Evolutionary conservation across 2,888 invertebrate genomes (phyloP), one percentile per base, ranked within the genome.

Genomic region (Epinotia nisella): DNA sequence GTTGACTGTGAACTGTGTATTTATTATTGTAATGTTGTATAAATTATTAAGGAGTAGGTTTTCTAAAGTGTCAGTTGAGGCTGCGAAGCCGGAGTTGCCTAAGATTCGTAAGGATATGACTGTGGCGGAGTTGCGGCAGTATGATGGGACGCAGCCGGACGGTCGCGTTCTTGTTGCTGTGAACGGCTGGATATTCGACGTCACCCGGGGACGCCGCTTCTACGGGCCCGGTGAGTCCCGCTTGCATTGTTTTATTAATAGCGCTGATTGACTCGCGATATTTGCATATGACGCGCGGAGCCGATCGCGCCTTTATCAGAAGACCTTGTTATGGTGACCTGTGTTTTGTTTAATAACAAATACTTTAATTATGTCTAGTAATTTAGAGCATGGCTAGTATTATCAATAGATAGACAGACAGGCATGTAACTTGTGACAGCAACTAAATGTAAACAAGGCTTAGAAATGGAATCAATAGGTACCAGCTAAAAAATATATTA

Each of bases 131-230:
- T 92, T 99, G 77, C 95, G 95, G 78, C 95, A 96, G 79, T 99
- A 96, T 87, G 97, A 99, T 87, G 99, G 99, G 5, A 96, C 93
- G 70, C 97, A 96, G 83, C 94, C 96, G 41, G 98, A 98, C 84
- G 98, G 98, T 35, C 94, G 99, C 78, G 96, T 99, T 75, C 94
- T 99, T 77, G 95, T 99, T 58, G 99, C 98, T 10, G 97, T 99
- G 68, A 98, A 99, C 89, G 98, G 98, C 35, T 98, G 96, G 93
- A 97, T 99, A 67, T 99, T 98, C 92, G 99, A 99, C 93, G 98
- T 97, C 78, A 98, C 99, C 56, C 96, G 95, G 85, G 98, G 98
- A 74, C 97, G 96, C 84, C 94, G 96, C 77, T 98, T 98, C 90
- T 99, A 99, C 91, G 99, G 99, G 24, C 98, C 98, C 91, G 98